Evolutionary conservation across 2,113 vertebrate genomes (phyloP).

Genomic region (Gopherus flavomarginatus): DNA sequence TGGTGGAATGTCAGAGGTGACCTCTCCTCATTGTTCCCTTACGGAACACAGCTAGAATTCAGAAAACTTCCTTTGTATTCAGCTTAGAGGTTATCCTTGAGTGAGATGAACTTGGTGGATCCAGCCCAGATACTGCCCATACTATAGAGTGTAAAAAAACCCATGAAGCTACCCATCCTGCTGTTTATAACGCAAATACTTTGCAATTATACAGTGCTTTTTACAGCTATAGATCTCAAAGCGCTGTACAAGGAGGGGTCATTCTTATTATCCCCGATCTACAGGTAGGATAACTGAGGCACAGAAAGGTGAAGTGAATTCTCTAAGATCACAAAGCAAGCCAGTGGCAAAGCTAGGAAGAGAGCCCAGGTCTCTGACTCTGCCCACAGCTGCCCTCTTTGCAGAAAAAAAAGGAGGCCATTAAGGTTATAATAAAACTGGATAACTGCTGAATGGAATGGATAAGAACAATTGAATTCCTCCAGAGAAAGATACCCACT

Average conservation of each 20-base stretch:
- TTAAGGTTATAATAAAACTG: neutral
- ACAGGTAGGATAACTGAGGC: neutral
- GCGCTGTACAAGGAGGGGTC: neutral
- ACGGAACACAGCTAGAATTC: neutral
- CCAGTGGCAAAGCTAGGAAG: slow-evolving; percentile 61
- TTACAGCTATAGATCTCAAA: neutral
- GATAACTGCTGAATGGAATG: neutral
- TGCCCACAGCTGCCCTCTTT: neutral
- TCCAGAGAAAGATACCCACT: neutral
- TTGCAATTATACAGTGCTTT: neutral
- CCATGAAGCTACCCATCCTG: neutral
- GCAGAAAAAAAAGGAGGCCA: neutral
- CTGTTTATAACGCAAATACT: neutral
- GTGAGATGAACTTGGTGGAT: neutral
- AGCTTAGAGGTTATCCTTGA: neutral
- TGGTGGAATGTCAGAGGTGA: neutral
- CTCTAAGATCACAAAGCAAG: slow-evolving; percentile 53
- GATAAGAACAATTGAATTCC: neutral
- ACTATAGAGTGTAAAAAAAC: neutral
- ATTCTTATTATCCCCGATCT: neutral
- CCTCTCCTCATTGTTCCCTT: neutral
- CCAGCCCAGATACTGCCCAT: neutral
- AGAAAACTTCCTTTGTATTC: neutral
- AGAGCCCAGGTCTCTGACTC: neutral
- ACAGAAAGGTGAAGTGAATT: slow-evolving; percentile 40